Base-by-base conservation (phyloP, 1,140 invertebrate species). In the Drosophila persimilis region DNA sequence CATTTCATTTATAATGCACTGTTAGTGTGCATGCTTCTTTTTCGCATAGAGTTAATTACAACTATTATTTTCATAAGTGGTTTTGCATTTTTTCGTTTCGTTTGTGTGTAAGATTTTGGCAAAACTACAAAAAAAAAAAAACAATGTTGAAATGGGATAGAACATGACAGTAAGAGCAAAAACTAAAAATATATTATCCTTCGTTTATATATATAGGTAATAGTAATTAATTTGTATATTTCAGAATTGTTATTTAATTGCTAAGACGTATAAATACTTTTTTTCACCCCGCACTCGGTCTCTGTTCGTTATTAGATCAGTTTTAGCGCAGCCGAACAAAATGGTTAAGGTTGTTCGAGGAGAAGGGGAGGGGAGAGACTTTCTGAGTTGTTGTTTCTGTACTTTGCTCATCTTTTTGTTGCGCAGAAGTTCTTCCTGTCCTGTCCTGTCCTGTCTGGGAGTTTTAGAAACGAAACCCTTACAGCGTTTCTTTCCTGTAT, bases 261-360 rank as follows among this genome's bases (percentile, higher is more conserved):
- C 81, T 86, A 86, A 85, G 77, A 86, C 65, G 77, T 85, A 85
- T 85, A 85, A 85, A 86, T 86, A 86, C 81, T 86, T 76, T 70
- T 63, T 80, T 77, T 81, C 83, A 63, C 57, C 46, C 74, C 35
- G 35, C 53, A 56, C 59, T 69, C 65, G 65, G 69, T 70, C 51
- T 78, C 45, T 72, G 51, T 60, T 73, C 51, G 65, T 62, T 59
- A 56, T 63, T 56, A 54, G 50, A 47, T 69, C 35, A 50, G 43
- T 61, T 67, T 47, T 22, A 47, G 24, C 43, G 64, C 48, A 47
- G 50, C 61, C 63, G 47, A 67, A 66, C 65, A 43, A 44, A 56
- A 54, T 65, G 47, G 43, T 45, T 52, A 15, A 15, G 50, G 29
- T 52, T 45, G 11, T 45, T 22, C 44, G 45, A 47, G 41, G 4